A percentile compares a stretch with the other conserved stretches of the same genome.
phyloP scores from a whole-genome alignment of 2,888 invertebrate genomes.

The Thymelicus lineola region DNA sequence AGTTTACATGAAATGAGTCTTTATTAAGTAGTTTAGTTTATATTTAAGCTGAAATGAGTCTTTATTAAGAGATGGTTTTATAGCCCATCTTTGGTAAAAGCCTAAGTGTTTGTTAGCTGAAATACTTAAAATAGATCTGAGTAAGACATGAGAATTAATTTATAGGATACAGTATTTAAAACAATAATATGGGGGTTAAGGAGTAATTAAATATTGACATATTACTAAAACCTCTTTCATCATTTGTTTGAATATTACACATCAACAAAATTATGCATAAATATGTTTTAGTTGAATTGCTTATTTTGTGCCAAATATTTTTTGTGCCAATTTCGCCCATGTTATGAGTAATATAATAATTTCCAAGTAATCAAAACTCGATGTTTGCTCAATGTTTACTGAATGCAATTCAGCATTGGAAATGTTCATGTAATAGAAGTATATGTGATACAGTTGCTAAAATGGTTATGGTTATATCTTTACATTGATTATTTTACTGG shows the following conservation, averaged over 20 bases:
- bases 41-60: too few relatives aligned
- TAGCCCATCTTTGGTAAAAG: not conserved
- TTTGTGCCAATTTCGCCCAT: not conserved
- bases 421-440: conserved; percentile 23
- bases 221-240: too few relatives aligned
- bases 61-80: not conserved
- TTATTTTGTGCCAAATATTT: not conserved
- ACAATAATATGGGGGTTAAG: not conserved
- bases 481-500: not conserved
- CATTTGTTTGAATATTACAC: too few relatives aligned
- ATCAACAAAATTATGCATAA: not conserved
- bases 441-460: conserved; percentile 34
- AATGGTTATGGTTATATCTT: conserved; percentile 23
- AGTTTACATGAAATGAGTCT: too few relatives aligned
- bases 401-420: conserved; percentile 16
- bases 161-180: not conserved
- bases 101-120: not conserved
- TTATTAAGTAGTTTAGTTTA: too few relatives aligned
- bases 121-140: not conserved
- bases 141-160: not conserved
- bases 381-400: conserved; percentile 17
- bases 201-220: too few relatives aligned
- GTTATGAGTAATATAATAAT: not conserved
- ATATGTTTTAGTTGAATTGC: not conserved
- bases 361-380: not conserved